These are phyloP conservation scores for Andrena fulva DNA, from an alignment of 2,888 invertebrate genomes.

Conservation along the genomic window DNA sequence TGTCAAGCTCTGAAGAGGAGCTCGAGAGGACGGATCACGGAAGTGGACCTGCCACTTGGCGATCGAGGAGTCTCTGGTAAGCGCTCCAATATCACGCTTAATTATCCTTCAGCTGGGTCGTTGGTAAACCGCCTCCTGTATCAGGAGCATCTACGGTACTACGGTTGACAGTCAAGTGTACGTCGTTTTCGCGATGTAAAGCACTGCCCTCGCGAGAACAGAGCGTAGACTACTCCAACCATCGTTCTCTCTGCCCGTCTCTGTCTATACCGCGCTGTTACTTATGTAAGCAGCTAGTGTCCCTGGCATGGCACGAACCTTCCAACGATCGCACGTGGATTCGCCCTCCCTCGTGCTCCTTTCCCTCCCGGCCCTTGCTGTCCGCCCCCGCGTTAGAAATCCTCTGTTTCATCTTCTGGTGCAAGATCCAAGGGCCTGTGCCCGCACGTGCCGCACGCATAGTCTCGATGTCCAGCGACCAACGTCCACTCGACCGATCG, in stretches of 20 bases:
- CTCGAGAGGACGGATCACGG: no score
- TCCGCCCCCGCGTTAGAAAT: background rate
- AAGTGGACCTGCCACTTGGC: no score
- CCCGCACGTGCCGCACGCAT: background rate
- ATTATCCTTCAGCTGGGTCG: background rate
- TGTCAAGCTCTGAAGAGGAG: background rate
- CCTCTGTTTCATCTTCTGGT: slow-evolving; percentile 7
- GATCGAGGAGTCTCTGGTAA: background rate
- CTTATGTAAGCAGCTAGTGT: slow-evolving; percentile 45
- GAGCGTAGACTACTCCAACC: slow-evolving; percentile 21
- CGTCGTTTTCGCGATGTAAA: background rate
- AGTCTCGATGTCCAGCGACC: background rate
- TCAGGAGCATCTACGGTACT: no score
- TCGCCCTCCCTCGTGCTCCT: slow-evolving; percentile 3
- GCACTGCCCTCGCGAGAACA: slow-evolving; percentile 18
- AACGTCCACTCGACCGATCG: background rate
- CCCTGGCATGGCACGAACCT: slow-evolving; percentile 27
- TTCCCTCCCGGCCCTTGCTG: background rate
- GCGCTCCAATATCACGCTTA: background rate
- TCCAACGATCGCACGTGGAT: slow-evolving; percentile 24
- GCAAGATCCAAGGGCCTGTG: background rate
- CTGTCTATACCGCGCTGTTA: background rate
- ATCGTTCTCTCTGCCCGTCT: slow-evolving; percentile 5
- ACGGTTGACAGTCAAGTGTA: no score
- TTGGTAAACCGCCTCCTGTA: no score